Base-by-base conservation (phyloP, 1,140 invertebrate species). In the Drosophila biarmipes region DNA sequence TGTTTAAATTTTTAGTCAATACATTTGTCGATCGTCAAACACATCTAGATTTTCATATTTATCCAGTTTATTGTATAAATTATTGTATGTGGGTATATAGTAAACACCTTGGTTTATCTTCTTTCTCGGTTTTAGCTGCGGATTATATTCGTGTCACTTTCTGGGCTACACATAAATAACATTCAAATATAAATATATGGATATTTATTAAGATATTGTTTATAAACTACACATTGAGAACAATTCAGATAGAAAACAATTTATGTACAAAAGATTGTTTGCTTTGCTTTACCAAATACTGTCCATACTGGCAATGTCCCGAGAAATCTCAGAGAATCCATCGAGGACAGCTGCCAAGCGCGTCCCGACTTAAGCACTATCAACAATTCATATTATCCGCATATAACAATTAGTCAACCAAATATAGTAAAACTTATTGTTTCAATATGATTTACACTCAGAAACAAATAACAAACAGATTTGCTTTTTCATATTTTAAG, bases 381-480 rank as follows among this genome's bases (percentile, higher is more conserved):
- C 58, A 82, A 82, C 63, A 84, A 76, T 53, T 49, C 42, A 55
- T 78, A 55, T 38, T 31, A 56, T 68, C 66, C 11, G 58, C 42
- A 38, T 69, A 46, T 79, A 84, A 63, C 53, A 79, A 76, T 84
- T 58, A 85, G 79, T 87, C 62, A 87, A 86, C 71, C 74, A 87
- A 89, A 64, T 68, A 82, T 62, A 78, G 66, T 80, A 77, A 68
- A 84, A 78, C 61, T 54, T 61, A 81, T 63, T 40, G 11, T 40
- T 63, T 34, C 31, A 40, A 40, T 19, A 29, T 29, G 40, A 72
- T 78, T 75, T 68, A 82, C 71, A 84, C 64, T 62, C 63, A 64
- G 74, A 86, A 86, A 87, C 78, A 79, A 89, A 62, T 89, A 86
- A 86, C 82, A 86, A 86, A 68, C 64, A 73, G 66, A 80, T 81